Evolutionary conservation across 2,888 invertebrate species (phyloP), one percentile per base, ranked within the genome.

Genomic region (Acleris laterana): DNA sequence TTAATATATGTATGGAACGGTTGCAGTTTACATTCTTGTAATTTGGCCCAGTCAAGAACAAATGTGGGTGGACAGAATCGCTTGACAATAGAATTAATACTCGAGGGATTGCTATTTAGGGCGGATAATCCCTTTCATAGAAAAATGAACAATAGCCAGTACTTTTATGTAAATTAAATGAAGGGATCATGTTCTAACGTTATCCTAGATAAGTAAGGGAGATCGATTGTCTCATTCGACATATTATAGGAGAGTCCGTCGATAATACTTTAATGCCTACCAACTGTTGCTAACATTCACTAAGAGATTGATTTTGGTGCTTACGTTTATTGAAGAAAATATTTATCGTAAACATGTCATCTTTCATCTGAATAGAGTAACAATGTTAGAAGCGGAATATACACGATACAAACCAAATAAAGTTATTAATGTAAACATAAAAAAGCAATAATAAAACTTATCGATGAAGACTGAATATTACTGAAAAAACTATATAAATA

Each of bases 91-190:
- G 80, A 81, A 76, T 77, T 81, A 86, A 89, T 84, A 72, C 89
- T 79, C 84, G 62, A 55, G 87, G 86, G 90, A 87, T 82, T 82
- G 82, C 85, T 88, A 87, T 84, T 89, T 84, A 86, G 84, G 82
- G 79, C 74, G 77, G 84, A 86, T 90, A 90, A 91, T 88, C 90
- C 86, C 87, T 85, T 88, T 86, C 85, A 90, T 84, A 90, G 85
- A 90, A 91, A 91, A 89, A 89, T 84, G 84, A 87, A 82, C 81
- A 83, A 88, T 88, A 74, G 83, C 77, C 74, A 71, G 78, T 78
- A 85, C 86, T 87, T 85, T 90, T 87, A 91, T 91, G 89, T 90
- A 90, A 90, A 91, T 92, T 84, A 86, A 89, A 88, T 85, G 83
- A 82, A 83, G 83, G 89, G 88, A 82, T 81, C 81, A 77, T 80